Conservation (phyloP, 2,113 vertebrate species). For the Callocephalon fimbriatum region DNA sequence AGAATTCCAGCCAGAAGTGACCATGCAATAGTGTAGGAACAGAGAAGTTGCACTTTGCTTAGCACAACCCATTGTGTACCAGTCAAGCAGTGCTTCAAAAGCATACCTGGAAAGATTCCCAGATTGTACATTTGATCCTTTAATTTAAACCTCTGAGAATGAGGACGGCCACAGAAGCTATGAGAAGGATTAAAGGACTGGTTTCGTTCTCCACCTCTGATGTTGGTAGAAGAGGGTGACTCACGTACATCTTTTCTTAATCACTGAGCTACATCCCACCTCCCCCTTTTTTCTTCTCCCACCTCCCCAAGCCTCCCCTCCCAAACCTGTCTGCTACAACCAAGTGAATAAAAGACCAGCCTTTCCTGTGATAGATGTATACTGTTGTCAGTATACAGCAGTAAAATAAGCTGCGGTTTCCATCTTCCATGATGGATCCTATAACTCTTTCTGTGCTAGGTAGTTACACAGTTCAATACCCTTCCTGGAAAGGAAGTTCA, state of each 20-base stretch:
- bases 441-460: neutral
- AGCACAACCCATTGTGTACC: neutral
- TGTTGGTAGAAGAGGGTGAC: neutral
- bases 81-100: neutral
- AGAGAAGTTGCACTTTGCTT: neutral
- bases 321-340: neutral
- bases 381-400: neutral
- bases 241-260: neutral
- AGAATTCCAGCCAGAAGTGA: neutral
- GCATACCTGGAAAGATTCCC: neutral
- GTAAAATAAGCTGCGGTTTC: neutral
- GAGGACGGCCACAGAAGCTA: neutral
- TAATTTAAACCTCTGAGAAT: neutral
- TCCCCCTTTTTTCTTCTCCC: neutral
- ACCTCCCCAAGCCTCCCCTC: neutral
- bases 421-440: neutral
- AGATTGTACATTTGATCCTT: neutral
- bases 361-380: accelerated
- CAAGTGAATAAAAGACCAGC: neutral
- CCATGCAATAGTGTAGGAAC: neutral
- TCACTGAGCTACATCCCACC: neutral
- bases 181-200: neutral
- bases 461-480: neutral
- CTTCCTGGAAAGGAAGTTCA: neutral
- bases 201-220: neutral